Conservation (phyloP, 2,888 invertebrate species). For the Syritta pipiens region DNA sequence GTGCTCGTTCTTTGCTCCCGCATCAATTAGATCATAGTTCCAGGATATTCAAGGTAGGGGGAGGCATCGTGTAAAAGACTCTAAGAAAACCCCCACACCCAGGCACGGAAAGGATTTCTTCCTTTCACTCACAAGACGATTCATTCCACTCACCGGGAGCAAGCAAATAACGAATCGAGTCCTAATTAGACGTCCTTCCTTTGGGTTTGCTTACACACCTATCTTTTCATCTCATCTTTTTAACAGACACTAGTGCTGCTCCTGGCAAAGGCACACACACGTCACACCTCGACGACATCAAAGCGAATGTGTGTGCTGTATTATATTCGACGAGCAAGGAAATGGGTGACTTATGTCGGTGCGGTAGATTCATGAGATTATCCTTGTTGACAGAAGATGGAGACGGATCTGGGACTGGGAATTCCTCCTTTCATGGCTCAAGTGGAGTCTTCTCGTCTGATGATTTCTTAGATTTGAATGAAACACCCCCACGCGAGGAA, state of each 20-base stretch:
- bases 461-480: too few species aligned
- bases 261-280: not conserved
- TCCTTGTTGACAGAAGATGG: not conserved
- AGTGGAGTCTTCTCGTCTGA: too few species aligned
- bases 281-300: constrained; percentile 5
- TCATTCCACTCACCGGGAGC: not conserved
- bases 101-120: not conserved
- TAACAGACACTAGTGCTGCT: not conserved
- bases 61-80: not conserved
- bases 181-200: constrained; percentile 25
- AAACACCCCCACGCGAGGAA: too few species aligned
- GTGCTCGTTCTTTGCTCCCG: not conserved
- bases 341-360: not conserved
- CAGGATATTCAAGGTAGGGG: not conserved
- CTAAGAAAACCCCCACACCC: not conserved
- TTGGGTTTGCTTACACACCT: constrained; percentile 11
- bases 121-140: not conserved
- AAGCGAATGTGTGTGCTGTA: not conserved
- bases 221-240: constrained; percentile 5
- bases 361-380: not conserved
- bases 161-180: constrained; percentile 16
- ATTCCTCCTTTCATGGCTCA: too few species aligned
- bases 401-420: too few species aligned
- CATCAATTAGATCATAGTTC: constrained; percentile 32
- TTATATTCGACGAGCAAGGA: not conserved